Evolutionary conservation across 2,797 vertebrate genomes (phyloP), one percentile per base, ranked within the genome.

Genomic region (Poecilia wingei): DNA sequence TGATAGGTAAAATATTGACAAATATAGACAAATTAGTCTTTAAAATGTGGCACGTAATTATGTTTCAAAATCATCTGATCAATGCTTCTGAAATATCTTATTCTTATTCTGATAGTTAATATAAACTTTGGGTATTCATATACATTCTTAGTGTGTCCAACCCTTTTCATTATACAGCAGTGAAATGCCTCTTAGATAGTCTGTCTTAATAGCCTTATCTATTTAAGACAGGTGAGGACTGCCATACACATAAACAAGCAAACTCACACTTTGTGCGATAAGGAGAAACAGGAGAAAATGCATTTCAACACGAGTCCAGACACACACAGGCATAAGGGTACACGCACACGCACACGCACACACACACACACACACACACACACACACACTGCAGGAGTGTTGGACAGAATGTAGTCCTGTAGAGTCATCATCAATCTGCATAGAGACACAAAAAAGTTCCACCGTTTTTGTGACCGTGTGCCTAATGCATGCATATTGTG

Each of bases 181-280:
- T 86, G 87, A 86, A 86, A 87, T 77, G 81, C 85, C 82, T 82
- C 80, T 93, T 89, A 91, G 84, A 83, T 85, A 88, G 94, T 93
- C 83, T 81, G 80, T 94, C 88, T 91, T 90, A 92, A 93, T 88
- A 90, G 88, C 83, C 74, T 84, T 74, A 53, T 74, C 81, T 91
- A 92, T 93, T 92, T 88, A 92, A 91, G 89, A 93, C 89, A 91
- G 87, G 90, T 84, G 84, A 80, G 88, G 86, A 79, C 78, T 75
- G 74, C 8, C 64, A 64, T 36, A 9, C 31, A 81, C 73, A 80
- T 79, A 76, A 77, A 77, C 64, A 72, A 72, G 82, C 70, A 79
- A 72, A 82, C 78, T 77, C 49, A 25, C 43, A 61, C 77, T 73
- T 69, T 49, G 28, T 28, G 10, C 3, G 41, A 75, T 9, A 49